A percentile compares a stretch with the other conserved stretches of the same genome.
phyloP scores from a whole-genome alignment of 2,888 invertebrate species.

The Drosophila pegasa region DNA sequence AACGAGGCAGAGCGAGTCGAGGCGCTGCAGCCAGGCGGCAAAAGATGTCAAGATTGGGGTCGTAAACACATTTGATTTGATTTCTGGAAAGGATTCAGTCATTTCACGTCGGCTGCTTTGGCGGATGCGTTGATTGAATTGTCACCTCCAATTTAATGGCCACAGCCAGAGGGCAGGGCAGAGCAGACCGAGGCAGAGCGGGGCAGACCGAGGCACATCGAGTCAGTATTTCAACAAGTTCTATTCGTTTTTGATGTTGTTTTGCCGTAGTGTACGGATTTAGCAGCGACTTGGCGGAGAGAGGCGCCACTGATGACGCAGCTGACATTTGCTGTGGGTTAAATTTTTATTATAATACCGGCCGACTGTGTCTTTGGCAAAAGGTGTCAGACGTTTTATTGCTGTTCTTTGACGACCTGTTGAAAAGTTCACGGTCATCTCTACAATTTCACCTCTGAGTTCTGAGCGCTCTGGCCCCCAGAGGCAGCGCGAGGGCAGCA shows the following conservation, averaged over 20 bases:
- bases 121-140: constrained; percentile 78
- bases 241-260: constrained; percentile 60
- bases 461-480: constrained; percentile 12
- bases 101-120: constrained; percentile 48
- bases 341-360: constrained; percentile 37
- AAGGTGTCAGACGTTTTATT: constrained; percentile 78
- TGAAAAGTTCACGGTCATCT: constrained; percentile 76
- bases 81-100: constrained; percentile 72
- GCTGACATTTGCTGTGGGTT: constrained; percentile 43
- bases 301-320: constrained; percentile 58
- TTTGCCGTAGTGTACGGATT: constrained; percentile 7
- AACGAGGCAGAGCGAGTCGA: constrained; percentile 42
- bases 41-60: constrained; percentile 36
- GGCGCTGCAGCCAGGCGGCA: constrained; percentile 1
- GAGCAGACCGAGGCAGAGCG: constrained; percentile 1
- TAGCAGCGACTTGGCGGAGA: constrained; percentile 21
- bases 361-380: constrained; percentile 30
- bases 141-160: constrained; percentile 74
- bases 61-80: constrained; percentile 79
- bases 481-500: background rate
- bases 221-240: constrained; percentile 38
- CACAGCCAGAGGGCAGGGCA: constrained; percentile 1
- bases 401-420: constrained; percentile 66
- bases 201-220: constrained; percentile 4
- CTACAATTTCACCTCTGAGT: constrained; percentile 44